Evolutionary conservation across 2,888 invertebrate genomes (phyloP), one percentile per base, ranked within the genome.

Genomic region (Clitarchus hookeri): DNA sequence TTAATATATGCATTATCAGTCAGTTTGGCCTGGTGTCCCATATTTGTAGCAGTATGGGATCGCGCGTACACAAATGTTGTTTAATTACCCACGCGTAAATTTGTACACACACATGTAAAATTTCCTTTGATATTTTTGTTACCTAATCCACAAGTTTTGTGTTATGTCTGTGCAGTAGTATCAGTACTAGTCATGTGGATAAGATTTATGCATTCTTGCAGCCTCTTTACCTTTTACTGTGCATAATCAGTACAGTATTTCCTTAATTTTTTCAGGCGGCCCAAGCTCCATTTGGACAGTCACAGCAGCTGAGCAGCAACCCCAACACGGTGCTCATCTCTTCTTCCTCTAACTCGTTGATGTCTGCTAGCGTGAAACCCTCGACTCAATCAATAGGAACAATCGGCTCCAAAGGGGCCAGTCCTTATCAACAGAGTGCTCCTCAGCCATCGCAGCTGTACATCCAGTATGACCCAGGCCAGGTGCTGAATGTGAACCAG

Each of bases 271-370:
- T 86, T 83, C 86, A 91, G 91, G 91, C 91, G 36, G 88, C 89
- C 9, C 88, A 88, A 25, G 88, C 87, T 44, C 95, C 95, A 23
- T 96, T 96, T 90, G 96, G 96, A 26, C 96, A 97, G 90, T 96
- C 95, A 85, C 97, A 96, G 89, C 96, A 96, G 90, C 93, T 96
- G 89, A 94, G 94, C 88, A 96, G 94, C 91, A 97, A 96, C 91
- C 97, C 97, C 84, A 97, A 95, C 90, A 97, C 97, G 26, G 96
- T 98, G 89, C 94, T 98, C 89, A 97, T 97, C 89, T 97, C 97
- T 78, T 96, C 97, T 88, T 96, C 96, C 86, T 96, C 97, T 87
- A 97, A 97, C 91, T 96, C 96, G 65, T 93, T 97, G 89, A 97
- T 97, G 97, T 97, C 97, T 9, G 95, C 97, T 77, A 96, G 96